A percentile compares a stretch with the other conserved stretches of the same genome.
Conservation (phyloP, 1,140 invertebrate genomes). For the Cryptotermes secundus region DNA sequence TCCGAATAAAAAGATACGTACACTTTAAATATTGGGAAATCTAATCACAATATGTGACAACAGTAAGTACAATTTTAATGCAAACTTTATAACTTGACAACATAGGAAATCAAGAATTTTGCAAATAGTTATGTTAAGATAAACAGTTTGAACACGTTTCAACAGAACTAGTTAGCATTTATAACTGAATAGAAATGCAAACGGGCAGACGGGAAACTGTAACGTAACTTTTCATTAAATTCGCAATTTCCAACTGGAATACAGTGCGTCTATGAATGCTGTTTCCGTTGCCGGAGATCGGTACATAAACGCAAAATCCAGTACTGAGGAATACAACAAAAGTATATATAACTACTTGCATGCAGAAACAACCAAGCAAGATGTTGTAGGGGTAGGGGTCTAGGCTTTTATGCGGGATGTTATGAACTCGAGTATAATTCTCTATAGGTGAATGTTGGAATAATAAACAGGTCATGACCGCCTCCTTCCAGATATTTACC, state of each 20-base stretch:
- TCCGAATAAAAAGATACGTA: no score
- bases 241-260: background rate
- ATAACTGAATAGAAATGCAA: slow-evolving; percentile 2
- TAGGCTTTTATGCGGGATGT: no score
- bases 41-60: background rate
- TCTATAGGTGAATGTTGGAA: no score
- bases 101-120: background rate
- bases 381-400: no score
- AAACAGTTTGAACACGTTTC: background rate
- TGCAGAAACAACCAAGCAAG: no score
- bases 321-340: no score
- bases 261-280: background rate
- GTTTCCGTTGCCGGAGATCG: background rate
- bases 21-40: no score
- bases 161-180: background rate
- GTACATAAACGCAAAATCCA: background rate
- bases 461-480: no score
- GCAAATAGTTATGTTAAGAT: slow-evolving; percentile 3
- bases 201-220: background rate
- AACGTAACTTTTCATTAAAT: background rate
- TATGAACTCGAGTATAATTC: no score
- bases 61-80: background rate
- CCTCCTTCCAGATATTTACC: no score
- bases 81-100: background rate
- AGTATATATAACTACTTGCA: no score